phyloP scores from a whole-genome alignment of 2,797 vertebrate species.

The Acanthornis magna region DNA sequence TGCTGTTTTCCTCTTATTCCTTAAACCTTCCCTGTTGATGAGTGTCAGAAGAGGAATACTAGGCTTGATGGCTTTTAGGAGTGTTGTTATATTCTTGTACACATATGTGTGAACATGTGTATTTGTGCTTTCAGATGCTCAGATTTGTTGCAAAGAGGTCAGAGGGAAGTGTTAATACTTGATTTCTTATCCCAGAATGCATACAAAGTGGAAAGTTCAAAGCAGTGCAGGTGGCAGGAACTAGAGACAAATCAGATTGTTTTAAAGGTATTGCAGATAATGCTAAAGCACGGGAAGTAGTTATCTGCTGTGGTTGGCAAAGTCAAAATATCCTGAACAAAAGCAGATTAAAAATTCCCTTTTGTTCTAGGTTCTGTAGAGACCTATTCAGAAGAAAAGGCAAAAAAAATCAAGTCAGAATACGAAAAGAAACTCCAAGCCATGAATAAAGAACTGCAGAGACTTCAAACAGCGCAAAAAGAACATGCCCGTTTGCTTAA shows the following conservation, averaged over 20 bases:
- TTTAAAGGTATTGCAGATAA: background rate
- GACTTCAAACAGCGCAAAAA: conserved; percentile 93
- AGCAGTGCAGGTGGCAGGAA: background rate
- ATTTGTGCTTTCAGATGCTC: background rate
- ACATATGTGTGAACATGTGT: background rate
- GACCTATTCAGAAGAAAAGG: conserved; percentile 92
- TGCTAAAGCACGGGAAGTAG: background rate
- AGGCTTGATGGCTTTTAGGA: background rate
- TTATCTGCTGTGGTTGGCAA: background rate
- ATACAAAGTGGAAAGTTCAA: background rate
- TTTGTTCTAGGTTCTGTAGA: conserved; percentile 87
- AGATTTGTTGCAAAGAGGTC: background rate
- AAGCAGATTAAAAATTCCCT: background rate
- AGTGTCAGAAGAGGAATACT: background rate
- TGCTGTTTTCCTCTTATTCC: background rate
- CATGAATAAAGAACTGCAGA: conserved; percentile 97
- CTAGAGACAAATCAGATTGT: background rate
- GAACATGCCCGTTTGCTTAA: conserved; percentile 93
- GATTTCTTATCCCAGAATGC: background rate
- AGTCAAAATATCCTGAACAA: background rate
- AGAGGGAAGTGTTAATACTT: background rate
- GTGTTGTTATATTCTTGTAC: background rate
- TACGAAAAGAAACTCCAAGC: conserved; percentile 93
- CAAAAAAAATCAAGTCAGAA: conserved; percentile 91
- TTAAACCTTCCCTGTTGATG: background rate